phyloP scores from a whole-genome alignment of 2,888 invertebrate genomes.

The Amaurobius ferox region DNA sequence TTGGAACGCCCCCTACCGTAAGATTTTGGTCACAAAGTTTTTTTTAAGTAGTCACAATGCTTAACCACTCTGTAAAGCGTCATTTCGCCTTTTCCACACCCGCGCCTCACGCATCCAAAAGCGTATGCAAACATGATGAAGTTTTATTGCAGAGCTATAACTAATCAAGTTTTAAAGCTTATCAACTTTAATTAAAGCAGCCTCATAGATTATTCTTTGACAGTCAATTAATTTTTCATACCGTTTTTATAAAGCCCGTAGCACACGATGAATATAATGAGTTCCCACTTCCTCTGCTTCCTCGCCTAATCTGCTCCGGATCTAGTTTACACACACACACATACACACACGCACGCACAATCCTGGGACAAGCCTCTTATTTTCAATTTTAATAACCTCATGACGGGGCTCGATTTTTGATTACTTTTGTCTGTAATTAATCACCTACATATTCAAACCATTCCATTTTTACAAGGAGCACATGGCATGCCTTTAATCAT shows the following conservation, averaged over 20 bases:
- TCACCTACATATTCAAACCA: neutral
- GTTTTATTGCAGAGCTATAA: slow-evolving; percentile 2
- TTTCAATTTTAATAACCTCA: slow-evolving; percentile 13
- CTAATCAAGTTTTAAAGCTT: neutral
- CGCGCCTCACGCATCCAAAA: neutral
- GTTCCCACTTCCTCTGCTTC: neutral
- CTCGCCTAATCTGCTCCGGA: too few relatives aligned
- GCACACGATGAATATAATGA: slow-evolving; percentile 6
- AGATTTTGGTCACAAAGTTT: too few relatives aligned
- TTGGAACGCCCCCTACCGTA: too few relatives aligned
- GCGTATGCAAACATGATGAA: neutral
- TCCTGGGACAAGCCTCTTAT: neutral
- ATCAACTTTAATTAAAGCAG: slow-evolving; percentile 1
- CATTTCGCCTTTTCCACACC: slow-evolving; percentile 17
- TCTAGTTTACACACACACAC: neutral
- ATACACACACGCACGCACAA: neutral
- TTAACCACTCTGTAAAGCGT: neutral
- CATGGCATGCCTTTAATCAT: neutral
- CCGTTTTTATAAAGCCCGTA: neutral
- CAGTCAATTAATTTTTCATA: slow-evolving; percentile 9
- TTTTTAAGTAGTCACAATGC: too few relatives aligned
- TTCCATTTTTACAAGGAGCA: neutral
- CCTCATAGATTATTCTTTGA: slow-evolving; percentile 1
- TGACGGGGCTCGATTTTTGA: slow-evolving; percentile 4
- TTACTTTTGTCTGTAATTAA: neutral